Base-by-base conservation (phyloP, 2,888 invertebrate genomes). In the Thereva unica region DNA sequence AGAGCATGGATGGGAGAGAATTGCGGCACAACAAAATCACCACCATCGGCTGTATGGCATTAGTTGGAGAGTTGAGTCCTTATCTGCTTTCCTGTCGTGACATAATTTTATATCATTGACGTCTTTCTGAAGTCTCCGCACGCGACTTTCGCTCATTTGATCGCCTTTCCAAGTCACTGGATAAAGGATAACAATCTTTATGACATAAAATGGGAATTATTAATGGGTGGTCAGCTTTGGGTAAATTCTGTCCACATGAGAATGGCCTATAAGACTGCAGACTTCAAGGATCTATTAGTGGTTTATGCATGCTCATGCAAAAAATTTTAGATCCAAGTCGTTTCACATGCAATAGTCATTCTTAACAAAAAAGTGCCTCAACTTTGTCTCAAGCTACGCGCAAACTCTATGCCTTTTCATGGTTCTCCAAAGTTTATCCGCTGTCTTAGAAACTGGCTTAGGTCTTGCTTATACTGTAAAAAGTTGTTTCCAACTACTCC, bases 21-120 rank as follows among this genome's bases (percentile, higher is more conserved):
- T 53, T 45, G 53, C 64, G 53, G 53, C 54, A 64, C 54, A 64
- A 55, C 52, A 64, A 64, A 57, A 64, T 55, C 55, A 56, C 23
- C 23, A 23, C 23, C 23, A 23, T 23, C 23, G 23, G 23, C 49
- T 54, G 67, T 54, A 49, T 44, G 52, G 38, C 56, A 65, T 65
- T 50, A 41, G 45, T 10, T 57, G n/a, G 38, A 59, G 63, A 65
- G 45, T 41, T 42, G 44, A 38, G 77, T 75, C 78, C 80, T 80
- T 80, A 80, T 80, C 80, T 79, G 73, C 78, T 74, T 80, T 80
- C 80, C 80, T 80, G 80, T 80, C 80, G 80, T 80, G 80, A 77
- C 76, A 78, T 75, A 79, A 77, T 78, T 78, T 79, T 78, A 77
- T 78, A 78, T 79, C 76, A 78, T 76, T 76, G 68, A 56, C 64